Evolutionary conservation across 2,113 vertebrate genomes (phyloP), one percentile per base, ranked within the genome.

Genomic region (Corythoichthys haematopterus): DNA sequence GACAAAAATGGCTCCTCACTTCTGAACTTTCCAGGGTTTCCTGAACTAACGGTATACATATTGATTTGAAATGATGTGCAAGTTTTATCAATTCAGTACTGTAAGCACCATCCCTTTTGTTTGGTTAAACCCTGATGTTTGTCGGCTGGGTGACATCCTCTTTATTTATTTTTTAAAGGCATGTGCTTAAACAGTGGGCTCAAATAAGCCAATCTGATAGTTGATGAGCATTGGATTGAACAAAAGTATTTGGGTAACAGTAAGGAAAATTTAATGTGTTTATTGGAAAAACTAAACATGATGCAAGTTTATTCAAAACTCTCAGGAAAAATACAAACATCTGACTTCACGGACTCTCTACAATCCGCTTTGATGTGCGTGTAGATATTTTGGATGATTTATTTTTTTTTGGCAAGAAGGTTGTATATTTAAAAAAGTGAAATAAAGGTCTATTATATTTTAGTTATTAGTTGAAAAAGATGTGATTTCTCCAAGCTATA

Each of bases 351-450:
- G 80, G 84, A 91, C 88, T 87, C 87, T 90, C 87, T 91, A 90
- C 86, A 87, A 87, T 81, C 80, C 84, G 81, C 84, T 82, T 83
- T 78, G 74, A 87, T 87, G 90, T 88, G 86, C 87, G 87, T 77
- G 80, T 84, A 84, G 82, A 87, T 84, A 89, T 81, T 86, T 86
- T 88, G 85, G 80, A 86, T 66, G 71, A 85, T 82, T 28, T 72
- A 74, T 78, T 81, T 68, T 45, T 70, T 79, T 87, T 84, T 85
- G 89, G 84, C 73, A 83, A 89, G 87, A 88, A 82, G 81, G 88
- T 91, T 91, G 88, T 92, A 90, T 91, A 91, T 91, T 90, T 92
- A 91, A 91, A 89, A 59, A 60, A 20, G 14, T 87, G 79, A 88
- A 91, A 92, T 91, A 92, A 91, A 91, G 84, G 87, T 87, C 86